Percentiles rank a stretch among this genome's conserved stretches.
These are phyloP conservation scores for Diachrysia chrysitis DNA, from an alignment of 2,888 invertebrate species.

Conservation along the genomic window DNA sequence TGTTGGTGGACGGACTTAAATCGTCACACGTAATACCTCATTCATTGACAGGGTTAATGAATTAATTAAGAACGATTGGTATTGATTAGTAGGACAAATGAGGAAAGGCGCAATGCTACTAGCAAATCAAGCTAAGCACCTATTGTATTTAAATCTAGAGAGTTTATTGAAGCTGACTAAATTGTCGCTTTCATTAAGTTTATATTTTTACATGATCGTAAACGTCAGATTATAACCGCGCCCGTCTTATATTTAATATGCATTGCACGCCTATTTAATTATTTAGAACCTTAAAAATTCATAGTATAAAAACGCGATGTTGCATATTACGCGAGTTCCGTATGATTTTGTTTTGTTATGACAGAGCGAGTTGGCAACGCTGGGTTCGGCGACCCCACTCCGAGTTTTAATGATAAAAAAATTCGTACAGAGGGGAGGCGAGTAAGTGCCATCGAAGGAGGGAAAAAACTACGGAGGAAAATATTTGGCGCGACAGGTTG, in stretches of 20 bases:
- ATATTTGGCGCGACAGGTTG: slow-evolving; percentile 90
- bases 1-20: slow-evolving; percentile 50
- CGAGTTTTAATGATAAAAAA: slow-evolving; percentile 89
- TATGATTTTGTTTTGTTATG: slow-evolving; percentile 88
- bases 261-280: slow-evolving; percentile 49
- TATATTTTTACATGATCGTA: not conserved
- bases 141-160: slow-evolving; percentile 12
- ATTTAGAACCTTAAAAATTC: slow-evolving; percentile 59
- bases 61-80: slow-evolving; percentile 44
- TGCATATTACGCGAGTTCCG: slow-evolving; percentile 75
- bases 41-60: slow-evolving; percentile 54
- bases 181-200: not conserved
- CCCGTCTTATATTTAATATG: slow-evolving; percentile 41
- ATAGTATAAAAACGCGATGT: slow-evolving; percentile 68
- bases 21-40: slow-evolving; percentile 54
- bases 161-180: not conserved
- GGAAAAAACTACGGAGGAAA: slow-evolving; percentile 89
- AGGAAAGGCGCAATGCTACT: not conserved
- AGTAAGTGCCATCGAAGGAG: slow-evolving; percentile 88
- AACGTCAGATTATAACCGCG: slow-evolving; percentile 21
- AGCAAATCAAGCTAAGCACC: not conserved
- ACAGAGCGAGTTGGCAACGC: slow-evolving; percentile 86
- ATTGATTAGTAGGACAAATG: slow-evolving; percentile 34
- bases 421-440: slow-evolving; percentile 87
- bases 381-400: slow-evolving; percentile 88